Percentiles rank a stretch among this genome's conserved stretches.
Evolutionary conservation across 2,113 vertebrate species (phyloP).

Genomic region (Litocranius walleri): DNA sequence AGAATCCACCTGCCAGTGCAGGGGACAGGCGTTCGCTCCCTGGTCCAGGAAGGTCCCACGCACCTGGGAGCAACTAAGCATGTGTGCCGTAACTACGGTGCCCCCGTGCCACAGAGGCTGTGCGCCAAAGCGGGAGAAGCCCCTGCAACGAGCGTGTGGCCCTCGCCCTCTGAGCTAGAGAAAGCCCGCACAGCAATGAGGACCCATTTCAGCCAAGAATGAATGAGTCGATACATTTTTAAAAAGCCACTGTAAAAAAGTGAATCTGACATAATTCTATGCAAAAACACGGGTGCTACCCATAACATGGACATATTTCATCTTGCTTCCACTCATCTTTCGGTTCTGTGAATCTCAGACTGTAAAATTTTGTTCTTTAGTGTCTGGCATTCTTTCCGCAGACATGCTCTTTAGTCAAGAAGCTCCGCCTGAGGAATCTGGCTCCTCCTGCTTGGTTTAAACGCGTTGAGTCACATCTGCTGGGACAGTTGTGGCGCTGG

Average conservation of each 20-base stretch:
- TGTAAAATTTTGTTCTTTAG: slow-evolving; percentile 55
- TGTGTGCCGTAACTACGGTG: fast-evolving
- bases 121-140: not conserved
- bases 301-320: not conserved
- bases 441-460: not conserved
- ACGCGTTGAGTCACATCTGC: not conserved
- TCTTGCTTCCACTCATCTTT: slow-evolving; percentile 18
- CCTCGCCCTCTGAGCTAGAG: not conserved
- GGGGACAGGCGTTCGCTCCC: not conserved
- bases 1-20: not conserved
- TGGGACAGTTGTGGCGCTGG: not conserved
- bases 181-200: not conserved
- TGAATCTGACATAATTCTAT: not conserved
- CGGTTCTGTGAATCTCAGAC: slow-evolving; percentile 56
- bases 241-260: not conserved
- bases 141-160: fast-evolving
- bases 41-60: not conserved
- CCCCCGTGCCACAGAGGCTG: not conserved
- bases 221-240: not conserved
- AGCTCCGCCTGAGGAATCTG: not conserved
- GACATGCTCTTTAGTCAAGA: not conserved
- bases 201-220: not conserved
- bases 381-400: slow-evolving; percentile 59
- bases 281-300: not conserved
- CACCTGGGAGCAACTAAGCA: not conserved